phyloP scores from a whole-genome alignment of 2,888 invertebrate species.

The Drosophila colorata region DNA sequence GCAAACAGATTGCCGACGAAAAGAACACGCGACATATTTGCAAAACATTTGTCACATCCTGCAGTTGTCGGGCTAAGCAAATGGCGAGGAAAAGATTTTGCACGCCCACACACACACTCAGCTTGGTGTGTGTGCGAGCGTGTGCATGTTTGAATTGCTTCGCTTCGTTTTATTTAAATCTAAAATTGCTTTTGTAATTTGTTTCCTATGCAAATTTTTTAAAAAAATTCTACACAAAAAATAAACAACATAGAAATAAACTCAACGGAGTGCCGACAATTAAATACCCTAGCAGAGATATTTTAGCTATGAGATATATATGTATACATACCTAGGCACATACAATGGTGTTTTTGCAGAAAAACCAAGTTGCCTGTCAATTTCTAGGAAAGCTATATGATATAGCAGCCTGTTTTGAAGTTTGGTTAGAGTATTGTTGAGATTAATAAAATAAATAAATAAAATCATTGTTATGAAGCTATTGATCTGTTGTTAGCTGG shows the following conservation, averaged over 20 bases:
- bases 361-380: too few species aligned
- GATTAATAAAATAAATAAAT: too few species aligned
- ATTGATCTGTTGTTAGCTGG: too few species aligned
- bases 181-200: constrained; percentile 74
- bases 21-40: constrained; percentile 64
- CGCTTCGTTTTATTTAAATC: constrained; percentile 61
- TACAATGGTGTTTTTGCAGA: too few species aligned
- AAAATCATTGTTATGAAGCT: too few species aligned
- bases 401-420: too few species aligned
- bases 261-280: background rate
- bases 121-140: background rate
- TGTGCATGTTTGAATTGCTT: constrained; percentile 16
- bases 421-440: too few species aligned
- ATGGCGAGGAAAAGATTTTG: constrained; percentile 64
- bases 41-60: constrained; percentile 73
- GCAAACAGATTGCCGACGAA: constrained; percentile 28
- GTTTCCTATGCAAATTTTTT: constrained; percentile 68
- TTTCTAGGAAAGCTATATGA: too few species aligned
- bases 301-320: background rate
- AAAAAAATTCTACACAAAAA: constrained; percentile 9
- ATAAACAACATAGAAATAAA: constrained; percentile 15
- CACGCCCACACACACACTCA: background rate
- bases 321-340: background rate
- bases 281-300: background rate
- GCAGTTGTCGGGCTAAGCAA: constrained; percentile 46